phyloP scores from a whole-genome alignment of 2,888 invertebrate genomes.

The Bedellia somnulentella region DNA sequence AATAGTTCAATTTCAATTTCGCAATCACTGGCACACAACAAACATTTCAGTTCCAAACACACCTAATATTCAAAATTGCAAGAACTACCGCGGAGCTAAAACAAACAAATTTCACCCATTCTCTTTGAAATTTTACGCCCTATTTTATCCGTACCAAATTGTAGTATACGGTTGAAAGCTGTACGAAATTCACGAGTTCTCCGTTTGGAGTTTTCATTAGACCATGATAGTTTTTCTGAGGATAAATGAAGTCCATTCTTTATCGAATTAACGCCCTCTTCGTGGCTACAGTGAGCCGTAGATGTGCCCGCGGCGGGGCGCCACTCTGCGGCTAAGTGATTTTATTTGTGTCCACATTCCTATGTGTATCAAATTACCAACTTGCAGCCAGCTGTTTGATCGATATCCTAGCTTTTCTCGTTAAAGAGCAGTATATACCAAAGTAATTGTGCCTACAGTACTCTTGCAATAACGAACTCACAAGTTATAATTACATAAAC shows the following conservation, averaged over 20 bases:
- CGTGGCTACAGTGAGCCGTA: constrained; percentile 21
- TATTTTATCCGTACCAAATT: constrained; percentile 47
- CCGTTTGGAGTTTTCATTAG: constrained; percentile 35
- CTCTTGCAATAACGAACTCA: constrained; percentile 1
- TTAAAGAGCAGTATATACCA: constrained; percentile 26
- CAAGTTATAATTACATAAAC: too few relatives aligned
- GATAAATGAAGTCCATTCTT: constrained; percentile 36
- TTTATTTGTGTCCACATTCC: constrained; percentile 60
- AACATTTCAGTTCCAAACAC: too few relatives aligned
- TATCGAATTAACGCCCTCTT: constrained; percentile 27
- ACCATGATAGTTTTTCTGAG: constrained; percentile 25
- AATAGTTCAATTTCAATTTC: too few relatives aligned
- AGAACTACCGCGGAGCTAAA: constrained; percentile 12
- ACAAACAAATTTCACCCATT: constrained; percentile 45
- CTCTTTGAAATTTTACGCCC: constrained; percentile 48
- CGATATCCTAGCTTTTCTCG: constrained; percentile 31
- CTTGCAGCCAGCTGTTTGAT: constrained; percentile 50
- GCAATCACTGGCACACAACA: too few relatives aligned
- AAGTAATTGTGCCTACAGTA: constrained; percentile 15
- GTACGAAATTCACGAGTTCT: constrained; percentile 28
- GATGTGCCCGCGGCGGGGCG: constrained; percentile 44
- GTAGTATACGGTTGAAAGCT: constrained; percentile 38
- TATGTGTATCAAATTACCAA: constrained; percentile 55
- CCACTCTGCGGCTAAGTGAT: constrained; percentile 56
- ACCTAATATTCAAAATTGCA: constrained; percentile 7